Evolutionary conservation across 2,888 invertebrate species (phyloP), one percentile per base, ranked within the genome.

Genomic region (Melanostoma scalare): DNA sequence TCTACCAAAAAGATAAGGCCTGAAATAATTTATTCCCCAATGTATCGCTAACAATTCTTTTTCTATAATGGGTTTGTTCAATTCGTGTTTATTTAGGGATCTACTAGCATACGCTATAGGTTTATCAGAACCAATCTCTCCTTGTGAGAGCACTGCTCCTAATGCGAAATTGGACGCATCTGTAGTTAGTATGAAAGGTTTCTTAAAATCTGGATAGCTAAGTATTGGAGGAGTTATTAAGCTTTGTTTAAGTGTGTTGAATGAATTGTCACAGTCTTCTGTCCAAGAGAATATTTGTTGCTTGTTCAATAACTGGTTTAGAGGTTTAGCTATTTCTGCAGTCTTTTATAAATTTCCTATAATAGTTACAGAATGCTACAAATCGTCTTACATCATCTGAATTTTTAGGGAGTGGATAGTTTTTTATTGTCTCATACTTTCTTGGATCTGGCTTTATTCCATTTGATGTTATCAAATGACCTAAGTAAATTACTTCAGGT

Each of bases 401-500:
- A 20, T 20, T 20, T 20, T 20, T 20, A 20, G 20, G 20, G 1
- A 20, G 20, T 20, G 20, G 20, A 20, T 20, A 20, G 20, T 20
- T 20, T 20, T 20, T 20, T 20, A 20, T 20, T 20, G 20, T 20
- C 20, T 20, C 20, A 20, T 1, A 20, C 20, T 20, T 20, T 20
- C 20, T 20, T 1, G 0, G 20, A 20, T 20, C 20, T 20, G 20
- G 20, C 20, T 20, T 20, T 20, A 20, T 20, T 20, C 20, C 20
- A 10, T 20, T 46, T 46, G 46, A 6, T 20, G 78, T 85, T 5
- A 86, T 79, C 8, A 77, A 31, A 63, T 85, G 85, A 30, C 86
- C 85, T 38, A 86, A 48, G 67, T 85, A 87, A 31, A 55, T 74
- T 3, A 86, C 80, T 75, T 87, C 82, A 20, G 73, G 44, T 77